phyloP scores from a whole-genome alignment of 2,797 vertebrate genomes.

The Thripadectes ignobilis region DNA sequence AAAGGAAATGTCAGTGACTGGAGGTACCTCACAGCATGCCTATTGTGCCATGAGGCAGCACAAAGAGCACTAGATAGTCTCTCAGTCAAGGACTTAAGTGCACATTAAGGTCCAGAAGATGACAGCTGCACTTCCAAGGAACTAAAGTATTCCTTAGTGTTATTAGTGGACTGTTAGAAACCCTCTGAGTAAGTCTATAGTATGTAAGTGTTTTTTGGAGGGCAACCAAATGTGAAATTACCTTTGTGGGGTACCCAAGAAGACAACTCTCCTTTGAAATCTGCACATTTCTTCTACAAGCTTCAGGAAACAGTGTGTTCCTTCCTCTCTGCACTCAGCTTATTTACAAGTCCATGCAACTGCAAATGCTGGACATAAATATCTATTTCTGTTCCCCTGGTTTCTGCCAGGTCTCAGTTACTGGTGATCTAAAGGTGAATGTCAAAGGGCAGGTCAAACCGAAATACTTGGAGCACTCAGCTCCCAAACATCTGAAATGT shows the following conservation, averaged over 20 bases:
- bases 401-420: constrained; percentile 25
- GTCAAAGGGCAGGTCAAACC: constrained; percentile 12
- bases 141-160: not conserved
- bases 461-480: not conserved
- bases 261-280: accelerated
- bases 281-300: accelerated
- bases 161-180: not conserved
- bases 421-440: constrained; percentile 10
- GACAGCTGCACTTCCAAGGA: not conserved
- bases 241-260: not conserved
- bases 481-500: not conserved
- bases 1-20: not conserved
- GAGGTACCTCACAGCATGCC: not conserved
- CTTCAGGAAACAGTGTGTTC: not conserved
- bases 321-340: not conserved
- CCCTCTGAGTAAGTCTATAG: not conserved
- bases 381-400: constrained; percentile 29
- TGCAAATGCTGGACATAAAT: not conserved
- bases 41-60: not conserved
- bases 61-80: not conserved
- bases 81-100: not conserved
- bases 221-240: not conserved
- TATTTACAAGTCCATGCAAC: not conserved
- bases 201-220: accelerated
- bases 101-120: not conserved